These are phyloP conservation scores for Lasioglossum zephyrum DNA, from an alignment of 2,888 invertebrate genomes.

Conservation along the genomic window DNA sequence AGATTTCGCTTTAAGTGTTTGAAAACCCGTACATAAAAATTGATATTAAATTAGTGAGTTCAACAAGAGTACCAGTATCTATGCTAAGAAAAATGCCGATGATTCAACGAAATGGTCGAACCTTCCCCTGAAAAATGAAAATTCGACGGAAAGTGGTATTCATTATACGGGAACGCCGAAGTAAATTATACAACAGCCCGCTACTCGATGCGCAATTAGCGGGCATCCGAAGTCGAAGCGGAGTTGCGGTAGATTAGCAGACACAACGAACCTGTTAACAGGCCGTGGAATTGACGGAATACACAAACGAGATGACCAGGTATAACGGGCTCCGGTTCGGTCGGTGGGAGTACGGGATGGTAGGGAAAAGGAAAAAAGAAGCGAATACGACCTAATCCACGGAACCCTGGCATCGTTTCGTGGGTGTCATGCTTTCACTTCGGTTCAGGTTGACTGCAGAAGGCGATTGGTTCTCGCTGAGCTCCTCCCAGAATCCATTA, in stretches of 20 bases:
- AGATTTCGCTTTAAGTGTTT: no score
- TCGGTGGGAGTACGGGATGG: background rate
- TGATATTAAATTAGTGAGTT: background rate
- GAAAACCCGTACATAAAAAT: no score
- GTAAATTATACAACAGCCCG: background rate
- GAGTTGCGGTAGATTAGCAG: background rate
- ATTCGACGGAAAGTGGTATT: background rate
- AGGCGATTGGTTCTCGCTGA: constrained; percentile 81
- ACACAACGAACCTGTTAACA: constrained; percentile 6
- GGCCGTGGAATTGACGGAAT: background rate
- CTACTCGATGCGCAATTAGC: background rate
- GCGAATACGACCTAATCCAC: constrained; percentile 59
- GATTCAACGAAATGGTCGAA: background rate
- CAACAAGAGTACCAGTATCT: background rate
- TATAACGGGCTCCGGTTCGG: constrained; percentile 11
- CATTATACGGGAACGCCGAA: background rate
- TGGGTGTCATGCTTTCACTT: constrained; percentile 80
- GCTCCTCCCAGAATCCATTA: constrained; percentile 81
- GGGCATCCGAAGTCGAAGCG: background rate
- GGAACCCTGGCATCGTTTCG: constrained; percentile 72
- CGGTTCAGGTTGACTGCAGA: constrained; percentile 68
- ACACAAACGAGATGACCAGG: constrained; percentile 35
- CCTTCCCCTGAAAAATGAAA: background rate
- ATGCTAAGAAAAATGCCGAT: no score
- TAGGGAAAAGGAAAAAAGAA: constrained; percentile 44